A percentile compares a stretch with the other conserved stretches of the same genome.
Conservation (phyloP, 2,888 invertebrate species). For the Tanytarsus gracilentus region DNA sequence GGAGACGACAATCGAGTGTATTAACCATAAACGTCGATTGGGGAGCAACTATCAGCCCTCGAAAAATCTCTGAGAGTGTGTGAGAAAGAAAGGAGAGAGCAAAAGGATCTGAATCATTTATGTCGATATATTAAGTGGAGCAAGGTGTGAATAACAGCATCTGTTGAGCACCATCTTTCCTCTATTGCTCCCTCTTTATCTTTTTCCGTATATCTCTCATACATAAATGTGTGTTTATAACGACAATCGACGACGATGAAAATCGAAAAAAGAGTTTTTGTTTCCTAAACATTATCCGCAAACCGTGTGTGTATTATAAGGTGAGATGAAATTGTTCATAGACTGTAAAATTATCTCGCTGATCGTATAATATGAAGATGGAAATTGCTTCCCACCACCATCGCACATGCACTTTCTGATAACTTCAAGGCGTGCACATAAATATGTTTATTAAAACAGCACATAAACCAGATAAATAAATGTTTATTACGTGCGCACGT, state of each 20-base stretch:
- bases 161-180: conserved; percentile 16
- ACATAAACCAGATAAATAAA: conserved; percentile 1
- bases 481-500: conserved; percentile 8
- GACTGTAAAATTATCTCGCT: too few species aligned
- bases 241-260: too few species aligned
- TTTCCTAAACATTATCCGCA: too few species aligned
- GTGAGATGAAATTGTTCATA: too few species aligned
- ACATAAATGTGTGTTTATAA: background rate
- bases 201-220: background rate
- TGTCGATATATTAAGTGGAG: background rate
- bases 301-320: too few species aligned
- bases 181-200: background rate
- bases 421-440: background rate
- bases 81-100: background rate
- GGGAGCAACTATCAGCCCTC: too few species aligned
- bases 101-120: conserved; percentile 1
- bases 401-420: too few species aligned
- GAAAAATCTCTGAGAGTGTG: background rate
- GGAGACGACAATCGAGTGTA: background rate
- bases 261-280: too few species aligned
- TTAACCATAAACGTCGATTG: conserved; percentile 4
- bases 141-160: conserved; percentile 26
- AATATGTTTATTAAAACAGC: conserved; percentile 13
- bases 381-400: too few species aligned
- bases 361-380: too few species aligned